phyloP scores from a whole-genome alignment of 2,113 vertebrate species.

The Rallus limicola region DNA sequence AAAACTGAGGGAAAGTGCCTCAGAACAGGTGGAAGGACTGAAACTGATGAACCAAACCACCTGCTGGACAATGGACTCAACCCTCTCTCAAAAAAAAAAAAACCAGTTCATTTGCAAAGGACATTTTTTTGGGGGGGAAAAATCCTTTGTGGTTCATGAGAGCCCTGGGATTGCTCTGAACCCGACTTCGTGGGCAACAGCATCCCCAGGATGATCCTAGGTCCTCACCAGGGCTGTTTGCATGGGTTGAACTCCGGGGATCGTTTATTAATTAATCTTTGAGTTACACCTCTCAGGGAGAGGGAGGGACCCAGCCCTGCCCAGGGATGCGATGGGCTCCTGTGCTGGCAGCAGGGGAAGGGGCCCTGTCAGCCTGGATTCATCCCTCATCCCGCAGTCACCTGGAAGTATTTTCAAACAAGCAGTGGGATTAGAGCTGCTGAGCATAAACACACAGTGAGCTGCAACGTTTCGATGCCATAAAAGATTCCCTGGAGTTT shows the following conservation, averaged over 20 bases:
- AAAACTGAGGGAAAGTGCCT: neutral
- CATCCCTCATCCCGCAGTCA: neutral
- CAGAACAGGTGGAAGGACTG: neutral
- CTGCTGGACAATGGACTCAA: neutral
- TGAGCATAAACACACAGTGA: neutral
- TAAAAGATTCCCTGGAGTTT: neutral
- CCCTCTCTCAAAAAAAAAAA: neutral
- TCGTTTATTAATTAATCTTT: neutral
- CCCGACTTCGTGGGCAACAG: neutral
- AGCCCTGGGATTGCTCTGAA: neutral
- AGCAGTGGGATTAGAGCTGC: neutral
- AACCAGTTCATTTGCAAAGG: neutral
- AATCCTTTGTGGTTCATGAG: neutral
- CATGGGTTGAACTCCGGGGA: neutral
- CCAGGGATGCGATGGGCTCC: neutral
- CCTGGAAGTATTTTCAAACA: neutral
- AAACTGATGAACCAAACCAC: neutral
- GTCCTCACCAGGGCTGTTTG: rapidly evolving
- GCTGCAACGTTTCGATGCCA: rapidly evolving
- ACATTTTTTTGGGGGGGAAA: rapidly evolving
- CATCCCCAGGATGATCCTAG: neutral
- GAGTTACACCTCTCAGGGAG: neutral
- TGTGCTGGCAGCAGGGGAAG: no score
- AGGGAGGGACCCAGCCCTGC: neutral
- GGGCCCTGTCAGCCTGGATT: neutral